Base-by-base conservation (phyloP, 2,113 vertebrate species). In the Xiphorhynchus elegans region DNA sequence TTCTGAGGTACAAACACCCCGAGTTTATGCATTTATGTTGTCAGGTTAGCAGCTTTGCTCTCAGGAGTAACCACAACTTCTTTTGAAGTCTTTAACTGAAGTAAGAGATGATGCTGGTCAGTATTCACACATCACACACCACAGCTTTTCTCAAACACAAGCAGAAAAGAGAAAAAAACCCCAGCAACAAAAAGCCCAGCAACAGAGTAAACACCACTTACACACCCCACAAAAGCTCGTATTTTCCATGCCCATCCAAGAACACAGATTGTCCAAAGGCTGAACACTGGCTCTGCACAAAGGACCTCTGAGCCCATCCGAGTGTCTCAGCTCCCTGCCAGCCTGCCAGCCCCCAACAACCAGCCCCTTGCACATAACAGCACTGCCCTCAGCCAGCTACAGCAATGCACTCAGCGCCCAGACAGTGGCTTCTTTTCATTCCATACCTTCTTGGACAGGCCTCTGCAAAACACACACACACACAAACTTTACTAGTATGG, bases 31-130 rank as follows among this genome's bases (percentile, higher is more conserved):
- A 23, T 17, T 81, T 78, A 37, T 6, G 37, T 37, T 68, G 44
- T 77, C 40, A 88, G 59, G 24, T 89, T 76, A 84, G 81, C 47
- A 84, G 64, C 70, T 90, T 49, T 86, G 60, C 37, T 90, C 66
- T 89, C 73, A 66, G 66, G 25, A 90, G 62, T 78, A 88, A 90
- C 49, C 69, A 84, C 60, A 59, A 35, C 39, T 87, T 79, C 68
- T 88, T 87, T 23, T 92, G n/a, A 94, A 93, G 60, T 72, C 84
- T 78, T 68, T 56, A 90, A 64, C 17, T 26, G 9, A 89, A 96
- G 77, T 62, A 85, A 91, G 88, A 77, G 75, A 84, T 24, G 24
- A 92, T 73, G 73, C 60, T 52, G 31, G 68, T 84, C 83, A 75
- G 44, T 52, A 84, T 13, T 93, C 73, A 80, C 25, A 82, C 13